A percentile compares a stretch with the other conserved stretches of the same genome.
Conservation (phyloP, 2,888 invertebrate genomes). For the Exocentrus adspersus region DNA sequence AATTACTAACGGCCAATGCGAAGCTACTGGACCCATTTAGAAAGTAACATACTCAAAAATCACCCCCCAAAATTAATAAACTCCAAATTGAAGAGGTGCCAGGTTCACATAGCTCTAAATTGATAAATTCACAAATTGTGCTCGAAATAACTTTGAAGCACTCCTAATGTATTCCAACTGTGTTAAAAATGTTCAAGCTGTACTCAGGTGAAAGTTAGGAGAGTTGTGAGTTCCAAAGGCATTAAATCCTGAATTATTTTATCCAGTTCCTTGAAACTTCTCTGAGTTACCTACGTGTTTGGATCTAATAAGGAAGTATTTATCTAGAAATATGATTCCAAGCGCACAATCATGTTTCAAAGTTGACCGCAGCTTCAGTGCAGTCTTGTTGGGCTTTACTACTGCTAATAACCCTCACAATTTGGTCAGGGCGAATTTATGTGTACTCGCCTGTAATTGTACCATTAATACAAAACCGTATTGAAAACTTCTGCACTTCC, state of each 20-base stretch:
- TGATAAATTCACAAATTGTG: no score
- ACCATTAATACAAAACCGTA: background rate
- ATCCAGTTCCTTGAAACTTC: background rate
- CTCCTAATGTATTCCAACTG: no score
- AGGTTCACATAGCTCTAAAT: no score
- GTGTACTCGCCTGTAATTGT: background rate
- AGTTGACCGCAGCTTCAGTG: background rate
- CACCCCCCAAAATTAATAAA: no score
- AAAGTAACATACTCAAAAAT: no score
- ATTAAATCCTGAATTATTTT: background rate
- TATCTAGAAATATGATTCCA: slow-evolving; percentile 1
- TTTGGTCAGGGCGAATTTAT: background rate
- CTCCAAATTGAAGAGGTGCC: no score
- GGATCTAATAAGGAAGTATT: background rate
- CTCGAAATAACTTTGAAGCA: no score
- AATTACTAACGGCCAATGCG: no score
- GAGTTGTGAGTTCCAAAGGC: background rate
- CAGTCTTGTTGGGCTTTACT: background rate
- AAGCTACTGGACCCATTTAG: no score
- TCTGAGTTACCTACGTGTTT: background rate
- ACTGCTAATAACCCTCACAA: background rate
- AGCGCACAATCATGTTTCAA: background rate
- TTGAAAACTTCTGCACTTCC: background rate
- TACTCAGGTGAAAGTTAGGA: background rate
- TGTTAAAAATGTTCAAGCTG: no score